These are phyloP conservation scores for Episyrphus balteatus DNA, from an alignment of 1,140 invertebrate genomes.

Conservation along the genomic window DNA sequence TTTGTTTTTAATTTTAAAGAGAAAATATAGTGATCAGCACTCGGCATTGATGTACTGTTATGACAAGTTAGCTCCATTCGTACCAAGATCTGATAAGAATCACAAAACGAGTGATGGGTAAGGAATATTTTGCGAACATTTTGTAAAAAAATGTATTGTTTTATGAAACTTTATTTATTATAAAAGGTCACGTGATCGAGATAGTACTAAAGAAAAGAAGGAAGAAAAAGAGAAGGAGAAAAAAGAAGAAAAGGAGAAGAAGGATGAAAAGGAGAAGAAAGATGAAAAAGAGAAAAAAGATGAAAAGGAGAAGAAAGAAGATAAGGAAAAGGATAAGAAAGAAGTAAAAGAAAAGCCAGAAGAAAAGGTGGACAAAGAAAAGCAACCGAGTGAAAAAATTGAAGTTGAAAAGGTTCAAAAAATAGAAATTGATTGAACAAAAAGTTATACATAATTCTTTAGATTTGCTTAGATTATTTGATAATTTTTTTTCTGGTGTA, in stretches of 20 bases:
- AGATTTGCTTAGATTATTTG: too few species aligned
- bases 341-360: conserved; percentile 3
- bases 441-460: not conserved
- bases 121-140: conserved; percentile 48
- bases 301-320: conserved; percentile 5
- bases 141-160: conserved; percentile 52
- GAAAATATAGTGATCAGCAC: conserved; percentile 15
- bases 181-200: conserved; percentile 41
- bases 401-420: not conserved
- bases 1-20: conserved; percentile 4
- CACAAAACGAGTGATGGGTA: conserved; percentile 4
- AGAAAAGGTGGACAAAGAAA: not conserved
- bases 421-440: conserved; percentile 5
- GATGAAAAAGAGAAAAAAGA: conserved; percentile 3
- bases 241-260: conserved; percentile 9
- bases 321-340: conserved; percentile 2
- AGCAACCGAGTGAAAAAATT: too few species aligned
- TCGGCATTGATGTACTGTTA: conserved; percentile 27
- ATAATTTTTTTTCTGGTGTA: too few species aligned
- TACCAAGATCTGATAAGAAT: conserved; percentile 3
- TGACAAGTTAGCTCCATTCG: conserved; percentile 54
- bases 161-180: conserved; percentile 29
- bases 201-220: conserved; percentile 12
- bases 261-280: conserved; percentile 9
- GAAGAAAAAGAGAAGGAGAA: conserved; percentile 18